Evolutionary conservation across 1,140 invertebrate genomes (phyloP).

Genomic region (Drosophila ambigua): DNA sequence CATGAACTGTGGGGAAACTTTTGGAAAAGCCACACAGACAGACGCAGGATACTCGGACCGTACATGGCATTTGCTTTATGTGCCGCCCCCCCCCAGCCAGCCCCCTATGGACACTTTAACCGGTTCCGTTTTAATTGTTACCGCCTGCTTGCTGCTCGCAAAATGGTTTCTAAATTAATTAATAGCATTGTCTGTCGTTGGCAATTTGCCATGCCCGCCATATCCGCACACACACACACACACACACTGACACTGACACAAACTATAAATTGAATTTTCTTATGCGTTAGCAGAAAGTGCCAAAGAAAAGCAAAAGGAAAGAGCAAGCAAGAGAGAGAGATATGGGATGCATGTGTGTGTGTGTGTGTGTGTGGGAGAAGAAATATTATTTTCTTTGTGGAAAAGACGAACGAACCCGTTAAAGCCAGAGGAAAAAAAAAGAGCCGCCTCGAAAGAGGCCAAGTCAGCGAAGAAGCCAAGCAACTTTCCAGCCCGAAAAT

Average conservation of each 20-base stretch:
- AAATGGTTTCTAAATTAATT: constrained; percentile 71
- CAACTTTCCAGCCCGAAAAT: constrained; percentile 75
- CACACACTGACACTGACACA: constrained; percentile 33
- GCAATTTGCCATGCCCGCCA: constrained; percentile 64
- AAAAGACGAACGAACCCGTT: constrained; percentile 16
- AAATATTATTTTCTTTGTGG: constrained; percentile 57
- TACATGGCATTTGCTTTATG: not conserved
- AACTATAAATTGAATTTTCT: constrained; percentile 81
- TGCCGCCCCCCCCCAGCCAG: not conserved
- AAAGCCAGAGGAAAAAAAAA: constrained; percentile 11
- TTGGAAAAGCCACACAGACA: not conserved
- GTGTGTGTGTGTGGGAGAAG: constrained; percentile 23
- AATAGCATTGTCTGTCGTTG: constrained; percentile 72
- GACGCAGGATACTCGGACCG: too few relatives aligned
- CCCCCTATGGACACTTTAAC: constrained; percentile 28
- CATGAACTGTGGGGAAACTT: constrained; percentile 29
- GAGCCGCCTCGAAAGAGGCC: constrained; percentile 33
- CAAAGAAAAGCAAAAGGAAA: constrained; percentile 1
- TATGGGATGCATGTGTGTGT: not conserved
- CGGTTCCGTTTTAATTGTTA: constrained; percentile 52
- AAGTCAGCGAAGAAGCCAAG: constrained; percentile 75
- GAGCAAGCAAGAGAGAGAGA: constrained; percentile 16
- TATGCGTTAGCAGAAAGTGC: constrained; percentile 57
- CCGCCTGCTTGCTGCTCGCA: constrained; percentile 35
- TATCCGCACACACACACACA: not conserved